These are phyloP conservation scores for Canis aureus DNA, from an alignment of 2,113 vertebrate species.

Conservation along the genomic window DNA sequence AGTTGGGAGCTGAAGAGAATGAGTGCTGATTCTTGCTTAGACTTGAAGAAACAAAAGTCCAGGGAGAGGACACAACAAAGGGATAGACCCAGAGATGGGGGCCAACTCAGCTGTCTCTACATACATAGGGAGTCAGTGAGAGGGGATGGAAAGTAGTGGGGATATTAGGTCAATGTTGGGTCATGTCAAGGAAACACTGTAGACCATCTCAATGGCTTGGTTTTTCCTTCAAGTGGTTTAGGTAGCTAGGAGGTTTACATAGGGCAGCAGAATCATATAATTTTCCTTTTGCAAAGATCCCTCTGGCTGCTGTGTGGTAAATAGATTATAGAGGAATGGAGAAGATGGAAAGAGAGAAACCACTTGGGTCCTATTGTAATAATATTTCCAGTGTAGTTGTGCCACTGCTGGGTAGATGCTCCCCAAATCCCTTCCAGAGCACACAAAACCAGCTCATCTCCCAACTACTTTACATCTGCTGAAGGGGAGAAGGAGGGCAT, in stretches of 20 bases:
- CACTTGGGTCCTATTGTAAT: not conserved
- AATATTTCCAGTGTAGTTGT: not conserved
- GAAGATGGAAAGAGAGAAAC: not conserved
- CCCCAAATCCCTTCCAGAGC: no score
- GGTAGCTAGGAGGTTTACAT: not conserved
- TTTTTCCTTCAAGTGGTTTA: not conserved
- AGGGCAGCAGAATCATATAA: not conserved
- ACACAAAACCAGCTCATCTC: no score
- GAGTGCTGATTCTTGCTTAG: not conserved
- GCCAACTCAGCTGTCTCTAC: no score
- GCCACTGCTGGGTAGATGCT: not conserved
- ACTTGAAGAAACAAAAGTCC: not conserved
- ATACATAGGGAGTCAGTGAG: not conserved
- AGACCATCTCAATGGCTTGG: not conserved
- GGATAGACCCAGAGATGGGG: not conserved
- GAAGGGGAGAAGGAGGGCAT: not conserved
- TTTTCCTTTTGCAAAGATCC: not conserved
- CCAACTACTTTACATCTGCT: fast-evolving
- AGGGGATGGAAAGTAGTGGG: no score
- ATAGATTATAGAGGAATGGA: not conserved
- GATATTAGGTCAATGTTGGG: not conserved
- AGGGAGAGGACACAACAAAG: not conserved
- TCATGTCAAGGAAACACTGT: not conserved
- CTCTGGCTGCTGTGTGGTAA: not conserved
- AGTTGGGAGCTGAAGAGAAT: not conserved